Evolutionary conservation across 2,797 vertebrate genomes (phyloP).

Genomic region (Mus caroli): DNA sequence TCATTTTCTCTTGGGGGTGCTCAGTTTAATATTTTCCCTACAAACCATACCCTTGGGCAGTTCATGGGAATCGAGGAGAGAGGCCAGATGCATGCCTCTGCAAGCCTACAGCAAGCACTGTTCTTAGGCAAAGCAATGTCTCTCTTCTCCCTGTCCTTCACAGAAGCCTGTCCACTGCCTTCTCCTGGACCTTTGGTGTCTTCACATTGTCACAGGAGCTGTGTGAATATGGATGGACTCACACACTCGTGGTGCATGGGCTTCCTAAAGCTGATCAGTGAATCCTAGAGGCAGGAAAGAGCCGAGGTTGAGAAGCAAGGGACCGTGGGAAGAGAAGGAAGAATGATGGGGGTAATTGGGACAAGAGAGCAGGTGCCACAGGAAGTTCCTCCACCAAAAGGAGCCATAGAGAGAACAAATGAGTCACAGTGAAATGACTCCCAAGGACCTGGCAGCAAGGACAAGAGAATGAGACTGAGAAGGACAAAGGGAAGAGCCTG

Average conservation of each 20-base stretch:
- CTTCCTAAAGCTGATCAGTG: not conserved
- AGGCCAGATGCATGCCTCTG: constrained; percentile 5
- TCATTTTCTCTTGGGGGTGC: constrained; percentile 73
- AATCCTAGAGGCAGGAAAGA: not conserved
- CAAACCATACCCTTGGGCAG: constrained; percentile 50
- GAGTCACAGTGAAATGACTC: not conserved
- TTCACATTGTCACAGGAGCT: not conserved
- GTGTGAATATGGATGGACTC: not conserved
- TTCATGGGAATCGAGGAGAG: not conserved
- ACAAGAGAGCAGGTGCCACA: not conserved
- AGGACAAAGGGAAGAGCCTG: not conserved
- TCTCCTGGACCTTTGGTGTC: not conserved
- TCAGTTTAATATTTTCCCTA: constrained; percentile 60
- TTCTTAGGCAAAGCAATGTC: not conserved
- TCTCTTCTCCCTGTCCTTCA: not conserved
- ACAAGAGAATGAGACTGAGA: not conserved
- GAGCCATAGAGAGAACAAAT: not conserved
- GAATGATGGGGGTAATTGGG: not conserved
- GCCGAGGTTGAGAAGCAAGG: not conserved
- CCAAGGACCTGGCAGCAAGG: not conserved
- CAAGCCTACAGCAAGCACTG: not conserved
- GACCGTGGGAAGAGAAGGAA: not conserved
- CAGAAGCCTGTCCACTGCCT: not conserved
- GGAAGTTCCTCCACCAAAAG: not conserved
- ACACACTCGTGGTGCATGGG: not conserved